phyloP scores from a whole-genome alignment of 1,140 invertebrate species.

The Paraescarpia echinospica region DNA sequence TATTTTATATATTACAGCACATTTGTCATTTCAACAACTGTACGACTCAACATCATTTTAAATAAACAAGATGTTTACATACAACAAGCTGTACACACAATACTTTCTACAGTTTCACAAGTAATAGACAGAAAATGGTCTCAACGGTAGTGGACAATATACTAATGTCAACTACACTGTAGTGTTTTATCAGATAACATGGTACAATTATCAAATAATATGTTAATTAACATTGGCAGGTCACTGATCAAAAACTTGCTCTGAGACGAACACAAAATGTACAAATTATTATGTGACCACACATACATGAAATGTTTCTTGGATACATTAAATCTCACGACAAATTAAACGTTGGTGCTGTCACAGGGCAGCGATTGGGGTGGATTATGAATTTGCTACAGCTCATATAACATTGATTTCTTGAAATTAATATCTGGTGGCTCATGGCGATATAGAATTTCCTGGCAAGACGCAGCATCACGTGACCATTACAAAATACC shows the following conservation, averaged over 20 bases:
- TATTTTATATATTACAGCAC: not conserved
- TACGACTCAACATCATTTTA: not conserved
- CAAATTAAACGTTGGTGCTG: not conserved
- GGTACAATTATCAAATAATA: not conserved
- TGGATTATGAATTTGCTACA: not conserved
- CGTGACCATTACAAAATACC: no score
- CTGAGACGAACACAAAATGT: not conserved
- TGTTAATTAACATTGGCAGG: not conserved
- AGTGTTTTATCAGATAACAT: not conserved
- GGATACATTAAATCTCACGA: not conserved
- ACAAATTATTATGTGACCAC: not conserved
- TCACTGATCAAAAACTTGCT: not conserved
- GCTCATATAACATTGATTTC: not conserved
- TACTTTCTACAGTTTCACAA: not conserved
- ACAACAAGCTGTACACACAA: not conserved
- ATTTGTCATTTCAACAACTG: not conserved
- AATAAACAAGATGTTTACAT: not conserved
- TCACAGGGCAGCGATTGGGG: not conserved
- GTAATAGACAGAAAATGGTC: not conserved
- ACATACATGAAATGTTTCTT: not conserved
- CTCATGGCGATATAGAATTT: not conserved
- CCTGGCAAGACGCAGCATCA: not conserved
- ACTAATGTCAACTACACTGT: not conserved
- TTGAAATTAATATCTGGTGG: not conserved
- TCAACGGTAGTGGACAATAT: not conserved